Conservation (phyloP, 2,797 vertebrate genomes). For the Astyanax mexicanus region DNA sequence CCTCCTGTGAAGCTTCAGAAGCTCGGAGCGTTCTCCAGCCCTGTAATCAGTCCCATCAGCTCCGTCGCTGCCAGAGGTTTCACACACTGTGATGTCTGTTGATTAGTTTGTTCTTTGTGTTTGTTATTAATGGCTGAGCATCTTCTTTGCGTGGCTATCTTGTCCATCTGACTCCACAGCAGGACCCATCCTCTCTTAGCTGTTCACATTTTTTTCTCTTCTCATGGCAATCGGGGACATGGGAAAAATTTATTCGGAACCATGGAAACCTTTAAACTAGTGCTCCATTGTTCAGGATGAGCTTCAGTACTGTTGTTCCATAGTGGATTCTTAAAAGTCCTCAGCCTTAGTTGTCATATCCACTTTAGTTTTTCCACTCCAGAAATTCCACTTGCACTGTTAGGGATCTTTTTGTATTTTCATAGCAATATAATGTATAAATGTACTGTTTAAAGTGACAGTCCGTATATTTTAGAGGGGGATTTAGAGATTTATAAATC, state of each 20-base stretch:
- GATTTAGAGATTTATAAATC: too few species aligned
- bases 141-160: slow-evolving; percentile 66
- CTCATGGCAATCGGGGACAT: slow-evolving; percentile 50
- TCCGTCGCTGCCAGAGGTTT: slow-evolving; percentile 61
- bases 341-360: not conserved
- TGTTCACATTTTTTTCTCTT: slow-evolving; percentile 52
- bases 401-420: too few species aligned
- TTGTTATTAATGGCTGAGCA: slow-evolving; percentile 57
- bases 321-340: slow-evolving; percentile 14
- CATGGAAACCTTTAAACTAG: slow-evolving; percentile 57
- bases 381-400: not conserved
- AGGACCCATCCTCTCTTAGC: slow-evolving; percentile 19
- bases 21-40: slow-evolving; percentile 9
- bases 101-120: slow-evolving; percentile 66
- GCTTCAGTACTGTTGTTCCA: slow-evolving; percentile 48
- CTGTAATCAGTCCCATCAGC: slow-evolving; percentile 55
- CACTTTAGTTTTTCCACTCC: not conserved
- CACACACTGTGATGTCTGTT: slow-evolving; percentile 63
- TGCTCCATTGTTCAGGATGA: slow-evolving; percentile 16
- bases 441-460: too few species aligned
- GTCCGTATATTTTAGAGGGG: too few species aligned
- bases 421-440: too few species aligned
- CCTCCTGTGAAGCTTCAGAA: slow-evolving; percentile 56
- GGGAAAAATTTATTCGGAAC: slow-evolving; percentile 55
- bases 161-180: slow-evolving; percentile 52